Conservation (phyloP, 2,113 vertebrate genomes). For the Gobius niger region DNA sequence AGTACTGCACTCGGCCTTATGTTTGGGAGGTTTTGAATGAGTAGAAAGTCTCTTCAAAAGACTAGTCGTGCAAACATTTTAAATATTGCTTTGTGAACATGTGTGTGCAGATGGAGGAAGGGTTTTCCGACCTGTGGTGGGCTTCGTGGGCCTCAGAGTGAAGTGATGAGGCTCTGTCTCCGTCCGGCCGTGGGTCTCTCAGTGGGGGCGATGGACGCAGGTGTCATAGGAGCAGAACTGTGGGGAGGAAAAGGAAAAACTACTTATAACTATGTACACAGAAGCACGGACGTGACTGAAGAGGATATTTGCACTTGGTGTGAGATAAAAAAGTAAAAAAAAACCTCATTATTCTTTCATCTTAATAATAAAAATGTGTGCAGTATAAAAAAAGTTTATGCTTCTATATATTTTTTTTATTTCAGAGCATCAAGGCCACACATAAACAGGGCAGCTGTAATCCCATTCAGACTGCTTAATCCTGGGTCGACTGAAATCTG, state of each 20-base stretch:
- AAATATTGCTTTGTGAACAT: background rate
- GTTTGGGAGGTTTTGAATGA: no score
- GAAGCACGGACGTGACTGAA: no score
- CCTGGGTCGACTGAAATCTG: slow-evolving; percentile 57
- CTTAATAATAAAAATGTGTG: background rate
- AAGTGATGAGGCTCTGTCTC: background rate
- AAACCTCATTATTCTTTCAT: background rate
- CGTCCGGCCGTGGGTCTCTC: background rate
- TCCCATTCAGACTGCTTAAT: slow-evolving; percentile 53
- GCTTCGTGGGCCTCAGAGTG: background rate
- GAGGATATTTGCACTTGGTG: background rate
- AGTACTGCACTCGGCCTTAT: no score
- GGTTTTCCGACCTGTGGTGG: background rate
- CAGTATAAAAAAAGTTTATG: background rate
- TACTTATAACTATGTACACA: background rate
- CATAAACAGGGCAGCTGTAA: slow-evolving; percentile 50
- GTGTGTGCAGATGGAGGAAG: background rate
- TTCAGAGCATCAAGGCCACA: slow-evolving; percentile 24
- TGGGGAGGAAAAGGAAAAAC: background rate
- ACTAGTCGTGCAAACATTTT: background rate
- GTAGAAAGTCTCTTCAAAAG: no score
- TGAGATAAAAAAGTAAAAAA: no score
- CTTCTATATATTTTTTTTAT: slow-evolving; percentile 21
- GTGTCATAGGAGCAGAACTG: background rate
- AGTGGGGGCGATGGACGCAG: background rate